Base-by-base conservation (phyloP, 2,888 invertebrate species). In the Empis livida region DNA sequence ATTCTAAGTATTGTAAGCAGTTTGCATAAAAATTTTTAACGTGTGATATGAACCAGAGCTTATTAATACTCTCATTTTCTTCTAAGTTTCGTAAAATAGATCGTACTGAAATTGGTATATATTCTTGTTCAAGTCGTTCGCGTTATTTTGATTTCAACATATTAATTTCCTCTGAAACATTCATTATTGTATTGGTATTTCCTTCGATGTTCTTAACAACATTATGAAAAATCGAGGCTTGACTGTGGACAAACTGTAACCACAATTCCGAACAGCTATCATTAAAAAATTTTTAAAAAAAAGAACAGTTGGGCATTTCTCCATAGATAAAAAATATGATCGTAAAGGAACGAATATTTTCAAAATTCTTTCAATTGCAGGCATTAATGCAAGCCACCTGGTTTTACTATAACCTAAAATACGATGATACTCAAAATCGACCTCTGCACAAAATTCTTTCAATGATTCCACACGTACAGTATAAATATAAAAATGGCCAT, bases 401-500 rank as follows among this genome's bases (percentile, higher is more conserved):
- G 43, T 43, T 45, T 45, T 49, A 15, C 32, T 40, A 20, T 45
- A 45, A 32, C 45, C 40, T 11, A 49, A 42, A 32, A 49, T 5
- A 27, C 35, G 30, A 5, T 43, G 20, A 15, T 49, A 45, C 14
- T 43, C 40, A 20, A 37, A 23, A 9, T 38, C 42, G 30, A 17
- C 40, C n/a, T 17, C 40, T 4, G 13, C 43, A 40, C 49, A 49
- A 23, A 49, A 49, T 15, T 43, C 42, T 43, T 49, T 49, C 27
- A 45, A 39, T 37, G 23, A 37, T 38, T 37, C 53, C 44, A 59
- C 55, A 27, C 54, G 49, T 42, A 56, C 54, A 32, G 54, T 56
- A 49, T 53, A 57, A 23, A 53, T 51, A 55, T 49, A 51, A 43
- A 56, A 57, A 56, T 56, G 54, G 47, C 53, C 53, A 54, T 56